Evolutionary conservation across 2,888 invertebrate genomes (phyloP).

Genomic region (Chrysodeixis includens): DNA sequence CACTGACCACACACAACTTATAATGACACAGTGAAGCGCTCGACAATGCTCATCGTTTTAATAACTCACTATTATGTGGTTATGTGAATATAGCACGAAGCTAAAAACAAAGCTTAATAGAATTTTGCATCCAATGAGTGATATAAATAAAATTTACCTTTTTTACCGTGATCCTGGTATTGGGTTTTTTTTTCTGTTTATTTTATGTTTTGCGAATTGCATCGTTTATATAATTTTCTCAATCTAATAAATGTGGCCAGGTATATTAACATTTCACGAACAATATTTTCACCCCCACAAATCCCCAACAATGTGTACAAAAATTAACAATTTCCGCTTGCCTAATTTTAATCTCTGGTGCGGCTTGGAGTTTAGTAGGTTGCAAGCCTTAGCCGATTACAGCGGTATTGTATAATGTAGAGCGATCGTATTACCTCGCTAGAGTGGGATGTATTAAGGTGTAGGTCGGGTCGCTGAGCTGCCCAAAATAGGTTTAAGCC

Average conservation of each 20-base stretch:
- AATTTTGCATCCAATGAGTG: not conserved
- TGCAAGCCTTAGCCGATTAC: slow-evolving; percentile 53
- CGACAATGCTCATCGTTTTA: not conserved
- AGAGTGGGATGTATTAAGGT: slow-evolving; percentile 18
- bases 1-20: slow-evolving; percentile 1
- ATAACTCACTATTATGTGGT: not conserved
- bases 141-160: too few species aligned
- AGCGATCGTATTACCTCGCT: slow-evolving; percentile 36
- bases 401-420: slow-evolving; percentile 43
- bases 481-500: slow-evolving; percentile 7
- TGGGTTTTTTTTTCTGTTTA: too few species aligned
- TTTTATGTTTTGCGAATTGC: too few species aligned
- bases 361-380: slow-evolving; percentile 41
- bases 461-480: slow-evolving; percentile 12
- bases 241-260: too few species aligned
- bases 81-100: not conserved
- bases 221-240: too few species aligned
- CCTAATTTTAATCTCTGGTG: slow-evolving; percentile 44
- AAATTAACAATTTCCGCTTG: slow-evolving; percentile 31
- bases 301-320: not conserved
- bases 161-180: too few species aligned
- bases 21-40: not conserved
- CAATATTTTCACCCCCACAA: not conserved
- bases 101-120: not conserved
- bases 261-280: not conserved